These are phyloP conservation scores for Pharmacophagus antenor DNA, from an alignment of 2,888 invertebrate species.

Conservation along the genomic window DNA sequence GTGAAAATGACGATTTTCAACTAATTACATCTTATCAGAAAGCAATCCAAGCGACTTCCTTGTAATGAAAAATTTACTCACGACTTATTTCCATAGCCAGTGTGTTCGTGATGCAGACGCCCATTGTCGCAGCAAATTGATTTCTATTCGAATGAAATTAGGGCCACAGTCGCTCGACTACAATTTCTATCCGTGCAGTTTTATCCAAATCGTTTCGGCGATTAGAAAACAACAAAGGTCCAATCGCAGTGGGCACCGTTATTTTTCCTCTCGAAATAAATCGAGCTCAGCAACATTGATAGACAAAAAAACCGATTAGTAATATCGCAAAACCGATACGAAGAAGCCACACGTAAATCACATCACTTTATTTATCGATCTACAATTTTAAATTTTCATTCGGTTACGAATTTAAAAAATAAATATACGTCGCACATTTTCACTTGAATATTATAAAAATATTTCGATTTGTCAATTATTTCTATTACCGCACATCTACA, in stretches of 20 bases:
- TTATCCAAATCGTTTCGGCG: slow-evolving; percentile 6
- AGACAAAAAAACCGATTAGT: slow-evolving; percentile 24
- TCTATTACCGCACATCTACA: slow-evolving; percentile 45
- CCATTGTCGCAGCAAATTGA: slow-evolving; percentile 48
- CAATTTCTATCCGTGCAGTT: neutral
- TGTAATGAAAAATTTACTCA: slow-evolving; percentile 49
- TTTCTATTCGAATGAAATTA: slow-evolving; percentile 12
- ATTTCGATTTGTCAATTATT: neutral
- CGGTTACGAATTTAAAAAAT: slow-evolving; percentile 20
- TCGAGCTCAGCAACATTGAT: slow-evolving; percentile 22
- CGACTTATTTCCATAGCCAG: slow-evolving; percentile 73
- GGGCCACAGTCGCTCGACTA: slow-evolving; percentile 19
- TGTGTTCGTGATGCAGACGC: slow-evolving; percentile 66
- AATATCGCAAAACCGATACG: slow-evolving; percentile 15
- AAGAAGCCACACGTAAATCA: slow-evolving; percentile 55
- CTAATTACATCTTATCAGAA: slow-evolving; percentile 14
- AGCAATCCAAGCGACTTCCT: slow-evolving; percentile 26
- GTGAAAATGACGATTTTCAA: neutral
- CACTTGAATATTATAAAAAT: neutral
- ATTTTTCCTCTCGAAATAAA: slow-evolving; percentile 18
- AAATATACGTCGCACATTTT: slow-evolving; percentile 15
- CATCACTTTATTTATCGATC: slow-evolving; percentile 50
- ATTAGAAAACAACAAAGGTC: slow-evolving; percentile 26
- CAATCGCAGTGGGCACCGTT: slow-evolving; percentile 17
- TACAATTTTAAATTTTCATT: slow-evolving; percentile 41